Evolutionary conservation across 2,113 vertebrate genomes (phyloP).

Genomic region (Micromys minutus): DNA sequence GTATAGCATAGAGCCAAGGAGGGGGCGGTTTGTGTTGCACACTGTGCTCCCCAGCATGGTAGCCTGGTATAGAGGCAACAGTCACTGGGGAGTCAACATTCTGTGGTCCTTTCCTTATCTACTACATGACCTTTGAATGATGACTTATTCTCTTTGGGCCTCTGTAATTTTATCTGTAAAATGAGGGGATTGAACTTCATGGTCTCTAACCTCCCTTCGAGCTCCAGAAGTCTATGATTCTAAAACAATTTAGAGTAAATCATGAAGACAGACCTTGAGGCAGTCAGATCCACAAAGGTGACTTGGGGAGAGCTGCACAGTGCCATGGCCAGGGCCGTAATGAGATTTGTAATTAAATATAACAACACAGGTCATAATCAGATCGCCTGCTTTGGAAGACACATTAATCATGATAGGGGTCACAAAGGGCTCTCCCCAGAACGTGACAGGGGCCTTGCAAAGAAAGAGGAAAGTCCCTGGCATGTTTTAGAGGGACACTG

Average conservation of each 20-base stretch:
- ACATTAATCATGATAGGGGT: conserved; percentile 74
- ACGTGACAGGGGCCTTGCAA: conserved; percentile 60
- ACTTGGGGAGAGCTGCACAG: conserved; percentile 36
- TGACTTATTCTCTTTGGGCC: conserved; percentile 71
- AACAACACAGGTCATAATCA: conserved; percentile 79
- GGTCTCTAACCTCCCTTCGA: conserved; percentile 77
- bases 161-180: conserved; percentile 78
- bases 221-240: conserved; percentile 74
- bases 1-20: background rate
- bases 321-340: conserved; percentile 55
- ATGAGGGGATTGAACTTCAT: conserved; percentile 77
- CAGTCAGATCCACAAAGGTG: conserved; percentile 69
- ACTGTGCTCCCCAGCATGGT: background rate
- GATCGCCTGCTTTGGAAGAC: conserved; percentile 75
- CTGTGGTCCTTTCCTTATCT: background rate
- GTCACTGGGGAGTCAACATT: background rate
- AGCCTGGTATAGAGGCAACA: background rate
- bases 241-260: conserved; percentile 81
- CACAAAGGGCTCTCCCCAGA: conserved; percentile 61
- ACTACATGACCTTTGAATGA: conserved; percentile 72
- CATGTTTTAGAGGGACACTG: background rate
- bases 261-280: conserved; percentile 76
- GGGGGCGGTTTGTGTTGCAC: background rate
- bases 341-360: conserved; percentile 81
- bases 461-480: background rate